These are phyloP conservation scores for Lordiphosa andalusiaca DNA, from an alignment of 2,888 invertebrate genomes.

Conservation along the genomic window DNA sequence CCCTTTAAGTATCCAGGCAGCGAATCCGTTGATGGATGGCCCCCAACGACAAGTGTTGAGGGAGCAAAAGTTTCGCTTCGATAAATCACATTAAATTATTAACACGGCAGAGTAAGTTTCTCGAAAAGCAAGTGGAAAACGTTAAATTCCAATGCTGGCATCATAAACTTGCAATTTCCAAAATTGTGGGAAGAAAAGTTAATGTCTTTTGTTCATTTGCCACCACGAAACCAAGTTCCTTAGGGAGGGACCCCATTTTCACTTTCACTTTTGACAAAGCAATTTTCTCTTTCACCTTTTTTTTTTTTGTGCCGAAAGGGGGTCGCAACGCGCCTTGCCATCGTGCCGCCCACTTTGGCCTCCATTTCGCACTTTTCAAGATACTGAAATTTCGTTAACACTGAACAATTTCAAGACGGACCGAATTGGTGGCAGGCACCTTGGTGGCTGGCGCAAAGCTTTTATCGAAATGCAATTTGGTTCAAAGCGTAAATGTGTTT, in stretches of 20 bases:
- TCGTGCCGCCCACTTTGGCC: slow-evolving; percentile 2
- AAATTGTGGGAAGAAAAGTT: too few species aligned
- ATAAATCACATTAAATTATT: slow-evolving; percentile 12
- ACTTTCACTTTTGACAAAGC: too few species aligned
- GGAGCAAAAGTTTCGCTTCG: slow-evolving; percentile 10
- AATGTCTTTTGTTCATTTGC: too few species aligned
- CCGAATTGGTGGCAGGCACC: slow-evolving; percentile 23
- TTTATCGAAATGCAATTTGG: slow-evolving; percentile 61
- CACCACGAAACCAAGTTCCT: too few species aligned
- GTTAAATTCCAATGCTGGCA: background rate
- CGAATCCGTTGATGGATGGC: slow-evolving; percentile 13
- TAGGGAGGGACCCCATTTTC: too few species aligned
- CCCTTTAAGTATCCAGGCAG: slow-evolving; percentile 14
- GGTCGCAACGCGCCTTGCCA: background rate
- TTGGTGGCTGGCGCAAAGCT: slow-evolving; percentile 38
- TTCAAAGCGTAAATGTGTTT: slow-evolving; percentile 52
- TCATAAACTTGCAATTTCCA: background rate
- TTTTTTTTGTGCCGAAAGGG: too few species aligned
- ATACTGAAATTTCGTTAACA: slow-evolving; percentile 32
- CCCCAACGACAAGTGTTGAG: slow-evolving; percentile 6
- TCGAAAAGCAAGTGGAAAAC: background rate
- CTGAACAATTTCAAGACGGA: slow-evolving; percentile 36
- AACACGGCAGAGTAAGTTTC: slow-evolving; percentile 4
- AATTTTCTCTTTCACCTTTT: too few species aligned
- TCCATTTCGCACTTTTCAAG: slow-evolving; percentile 28